These are phyloP conservation scores for Conus canariensis DNA, from an alignment of 2,888 invertebrate species.

Conservation along the genomic window DNA sequence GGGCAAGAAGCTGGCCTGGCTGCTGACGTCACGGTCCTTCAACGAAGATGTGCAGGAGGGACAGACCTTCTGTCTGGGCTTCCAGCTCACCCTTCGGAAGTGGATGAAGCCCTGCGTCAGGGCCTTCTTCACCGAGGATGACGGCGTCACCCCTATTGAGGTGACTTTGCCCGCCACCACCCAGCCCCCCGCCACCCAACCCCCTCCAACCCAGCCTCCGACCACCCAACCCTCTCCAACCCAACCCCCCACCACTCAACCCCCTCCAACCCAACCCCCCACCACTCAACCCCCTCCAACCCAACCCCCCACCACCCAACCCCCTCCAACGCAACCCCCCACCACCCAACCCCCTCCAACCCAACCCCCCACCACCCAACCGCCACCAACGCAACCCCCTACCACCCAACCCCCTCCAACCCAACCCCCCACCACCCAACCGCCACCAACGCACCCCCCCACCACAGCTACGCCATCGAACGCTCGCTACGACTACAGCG, in stretches of 20 bases:
- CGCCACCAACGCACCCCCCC: neutral
- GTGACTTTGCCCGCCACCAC: neutral
- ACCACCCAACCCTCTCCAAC: neutral
- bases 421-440: neutral
- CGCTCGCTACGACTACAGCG: constrained; percentile 47
- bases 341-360: neutral
- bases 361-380: neutral
- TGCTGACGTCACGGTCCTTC: neutral
- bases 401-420: neutral
- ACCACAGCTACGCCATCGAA: neutral
- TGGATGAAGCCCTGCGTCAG: constrained; percentile 20
- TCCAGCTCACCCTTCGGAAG: neutral
- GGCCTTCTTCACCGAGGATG: constrained; percentile 12
- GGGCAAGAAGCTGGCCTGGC: neutral
- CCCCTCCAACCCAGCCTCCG: neutral
- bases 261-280: neutral
- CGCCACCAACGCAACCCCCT: neutral
- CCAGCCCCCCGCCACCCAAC: neutral
- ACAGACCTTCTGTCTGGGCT: neutral
- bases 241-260: neutral
- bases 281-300: neutral
- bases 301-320: neutral
- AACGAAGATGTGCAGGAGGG: neutral
- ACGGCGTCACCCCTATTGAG: constrained; percentile 16
- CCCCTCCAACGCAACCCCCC: neutral